Evolutionary conservation across 2,797 vertebrate species (phyloP).

Genomic region (Triplophysa yarkandensis): DNA sequence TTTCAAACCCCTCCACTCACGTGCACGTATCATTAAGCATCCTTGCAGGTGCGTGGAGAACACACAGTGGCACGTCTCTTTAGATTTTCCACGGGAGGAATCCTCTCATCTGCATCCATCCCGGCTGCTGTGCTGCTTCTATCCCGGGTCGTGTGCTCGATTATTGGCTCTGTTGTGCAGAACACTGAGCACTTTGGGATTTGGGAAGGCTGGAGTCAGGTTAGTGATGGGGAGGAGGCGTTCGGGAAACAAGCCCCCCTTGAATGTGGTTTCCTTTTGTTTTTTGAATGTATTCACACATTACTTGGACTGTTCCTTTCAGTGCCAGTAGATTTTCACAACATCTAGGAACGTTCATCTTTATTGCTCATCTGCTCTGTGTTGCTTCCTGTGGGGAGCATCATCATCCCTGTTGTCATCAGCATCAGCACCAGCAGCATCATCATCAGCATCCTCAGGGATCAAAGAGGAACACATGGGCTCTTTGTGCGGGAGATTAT

Average conservation of each 20-base stretch:
- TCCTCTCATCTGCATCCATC: constrained; percentile 17
- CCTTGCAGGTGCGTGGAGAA: neutral
- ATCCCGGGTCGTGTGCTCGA: neutral
- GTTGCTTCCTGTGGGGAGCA: constrained; percentile 11
- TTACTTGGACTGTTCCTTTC: neutral
- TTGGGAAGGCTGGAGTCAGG: constrained; percentile 20
- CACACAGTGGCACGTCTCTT: too few relatives aligned
- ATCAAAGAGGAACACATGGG: constrained; percentile 26
- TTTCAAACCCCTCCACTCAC: neutral
- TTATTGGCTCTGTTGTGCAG: neutral
- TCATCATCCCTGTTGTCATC: neutral
- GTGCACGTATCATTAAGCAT: neutral
- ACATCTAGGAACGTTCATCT: neutral
- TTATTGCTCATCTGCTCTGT: neutral
- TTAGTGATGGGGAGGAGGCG: constrained; percentile 21
- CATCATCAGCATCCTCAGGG: neutral
- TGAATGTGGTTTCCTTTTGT: constrained; percentile 28
- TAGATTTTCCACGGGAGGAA: neutral
- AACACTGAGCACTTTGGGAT: constrained; percentile 9
- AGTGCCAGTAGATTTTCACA: neutral
- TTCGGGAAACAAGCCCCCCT: neutral
- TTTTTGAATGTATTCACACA: neutral
- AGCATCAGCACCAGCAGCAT: neutral
- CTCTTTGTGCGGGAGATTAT: constrained; percentile 20
- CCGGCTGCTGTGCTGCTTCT: constrained; percentile 25